Conservation (phyloP, 2,113 vertebrate species). For the Oncorhynchus kisutch region DNA sequence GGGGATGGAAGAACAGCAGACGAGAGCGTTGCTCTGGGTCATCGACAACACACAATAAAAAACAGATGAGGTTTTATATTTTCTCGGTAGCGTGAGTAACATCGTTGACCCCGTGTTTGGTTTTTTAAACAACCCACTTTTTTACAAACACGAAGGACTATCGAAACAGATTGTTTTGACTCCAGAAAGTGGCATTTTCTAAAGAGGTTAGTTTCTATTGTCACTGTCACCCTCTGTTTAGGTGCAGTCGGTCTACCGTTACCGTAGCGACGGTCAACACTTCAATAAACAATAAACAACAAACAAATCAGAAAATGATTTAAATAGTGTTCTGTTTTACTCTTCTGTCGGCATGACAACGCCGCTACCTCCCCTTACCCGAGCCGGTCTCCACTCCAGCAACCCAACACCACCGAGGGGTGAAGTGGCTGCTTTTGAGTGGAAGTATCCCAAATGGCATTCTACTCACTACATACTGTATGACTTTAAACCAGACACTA, state of each 20-base stretch:
- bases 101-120: neutral
- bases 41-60: neutral
- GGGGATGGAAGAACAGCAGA: neutral
- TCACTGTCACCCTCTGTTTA: neutral
- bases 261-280: no score
- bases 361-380: constrained; percentile 21
- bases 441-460: constrained; percentile 50
- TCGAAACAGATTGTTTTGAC: neutral
- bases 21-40: neutral
- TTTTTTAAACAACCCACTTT: neutral
- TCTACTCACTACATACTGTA: no score
- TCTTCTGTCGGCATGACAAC: constrained; percentile 27
- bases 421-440: constrained; percentile 86
- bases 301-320: no score
- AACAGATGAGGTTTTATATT: neutral
- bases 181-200: neutral
- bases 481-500: no score
- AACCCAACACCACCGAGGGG: constrained; percentile 67
- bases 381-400: constrained; percentile 6
- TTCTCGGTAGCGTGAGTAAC: neutral
- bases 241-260: no score
- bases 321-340: neutral
- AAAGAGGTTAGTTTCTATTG: neutral
- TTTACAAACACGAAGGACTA: neutral
- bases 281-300: no score